These are phyloP conservation scores for Mormyrus iriodes DNA, from an alignment of 2,113 vertebrate species.

Conservation along the genomic window DNA sequence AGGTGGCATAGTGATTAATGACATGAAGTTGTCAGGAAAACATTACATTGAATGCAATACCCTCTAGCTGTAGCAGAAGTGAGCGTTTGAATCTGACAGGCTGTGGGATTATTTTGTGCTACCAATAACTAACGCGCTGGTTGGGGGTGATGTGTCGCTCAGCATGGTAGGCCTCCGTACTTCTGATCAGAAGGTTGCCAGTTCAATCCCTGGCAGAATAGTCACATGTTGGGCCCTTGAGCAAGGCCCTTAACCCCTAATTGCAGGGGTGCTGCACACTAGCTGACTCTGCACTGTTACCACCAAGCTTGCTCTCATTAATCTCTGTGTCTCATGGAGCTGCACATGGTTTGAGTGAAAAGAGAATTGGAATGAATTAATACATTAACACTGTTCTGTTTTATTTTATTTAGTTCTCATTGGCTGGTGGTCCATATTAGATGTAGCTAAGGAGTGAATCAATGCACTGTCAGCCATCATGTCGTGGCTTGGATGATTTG, in stretches of 20 bases:
- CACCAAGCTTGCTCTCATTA: background rate
- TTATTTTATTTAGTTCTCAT: background rate
- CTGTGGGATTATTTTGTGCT: background rate
- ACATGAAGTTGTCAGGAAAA: background rate
- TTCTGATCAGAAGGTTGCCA: background rate
- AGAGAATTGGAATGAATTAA: background rate
- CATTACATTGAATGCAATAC: background rate
- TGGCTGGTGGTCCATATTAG: background rate
- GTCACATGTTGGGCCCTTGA: background rate
- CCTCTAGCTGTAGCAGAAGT: background rate
- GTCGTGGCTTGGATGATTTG: background rate
- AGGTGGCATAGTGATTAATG: background rate
- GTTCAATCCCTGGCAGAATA: background rate
- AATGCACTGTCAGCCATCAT: background rate
- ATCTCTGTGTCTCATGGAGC: background rate
- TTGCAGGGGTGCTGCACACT: background rate
- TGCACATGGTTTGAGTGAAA: background rate
- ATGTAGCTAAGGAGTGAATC: background rate
- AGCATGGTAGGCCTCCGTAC: background rate
- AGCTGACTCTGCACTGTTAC: background rate
- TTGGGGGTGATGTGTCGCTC: background rate
- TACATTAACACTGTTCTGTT: background rate
- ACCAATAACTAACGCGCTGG: background rate
- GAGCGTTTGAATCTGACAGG: background rate
- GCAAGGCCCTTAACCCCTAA: background rate